These are phyloP conservation scores for Poeciliopsis turrubarensis DNA, from an alignment of 2,113 vertebrate genomes.

Conservation along the genomic window DNA sequence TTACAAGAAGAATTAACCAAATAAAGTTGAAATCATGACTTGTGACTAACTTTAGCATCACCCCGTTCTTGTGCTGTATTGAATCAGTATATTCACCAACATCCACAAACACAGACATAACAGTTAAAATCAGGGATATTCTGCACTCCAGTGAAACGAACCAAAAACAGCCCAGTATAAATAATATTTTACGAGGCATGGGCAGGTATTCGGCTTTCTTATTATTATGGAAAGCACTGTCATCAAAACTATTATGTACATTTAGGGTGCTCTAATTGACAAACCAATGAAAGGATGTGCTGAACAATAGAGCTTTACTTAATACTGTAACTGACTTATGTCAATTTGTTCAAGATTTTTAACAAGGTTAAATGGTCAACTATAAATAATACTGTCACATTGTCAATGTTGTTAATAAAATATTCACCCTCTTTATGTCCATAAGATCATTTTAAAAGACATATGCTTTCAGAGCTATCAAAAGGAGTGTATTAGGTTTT, in stretches of 20 bases:
- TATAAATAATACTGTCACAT: no score
- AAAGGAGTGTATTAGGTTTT: no score
- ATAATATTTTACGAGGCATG: slow-evolving; percentile 19
- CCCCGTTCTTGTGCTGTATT: slow-evolving; percentile 66
- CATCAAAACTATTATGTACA: neutral
- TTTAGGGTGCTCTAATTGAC: neutral
- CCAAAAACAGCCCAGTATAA: slow-evolving; percentile 10
- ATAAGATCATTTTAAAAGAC: no score
- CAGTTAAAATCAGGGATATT: slow-evolving; percentile 45
- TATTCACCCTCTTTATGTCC: no score
- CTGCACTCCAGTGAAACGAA: slow-evolving; percentile 41
- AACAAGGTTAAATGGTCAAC: neutral
- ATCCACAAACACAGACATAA: slow-evolving; percentile 57
- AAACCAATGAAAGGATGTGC: neutral
- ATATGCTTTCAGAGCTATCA: no score
- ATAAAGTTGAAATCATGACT: slow-evolving; percentile 1
- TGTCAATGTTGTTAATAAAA: no score
- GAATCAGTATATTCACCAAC: slow-evolving; percentile 73
- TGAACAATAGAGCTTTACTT: no score
- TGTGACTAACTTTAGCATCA: slow-evolving; percentile 45
- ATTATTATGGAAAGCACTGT: neutral
- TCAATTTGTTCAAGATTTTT: neutral
- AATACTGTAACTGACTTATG: no score
- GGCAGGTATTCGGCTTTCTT: neutral
- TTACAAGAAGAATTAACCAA: neutral